Percentiles rank a stretch among this genome's conserved stretches.
Evolutionary conservation across 2,113 vertebrate species (phyloP).

Genomic region (cat (Felis catus)): DNA sequence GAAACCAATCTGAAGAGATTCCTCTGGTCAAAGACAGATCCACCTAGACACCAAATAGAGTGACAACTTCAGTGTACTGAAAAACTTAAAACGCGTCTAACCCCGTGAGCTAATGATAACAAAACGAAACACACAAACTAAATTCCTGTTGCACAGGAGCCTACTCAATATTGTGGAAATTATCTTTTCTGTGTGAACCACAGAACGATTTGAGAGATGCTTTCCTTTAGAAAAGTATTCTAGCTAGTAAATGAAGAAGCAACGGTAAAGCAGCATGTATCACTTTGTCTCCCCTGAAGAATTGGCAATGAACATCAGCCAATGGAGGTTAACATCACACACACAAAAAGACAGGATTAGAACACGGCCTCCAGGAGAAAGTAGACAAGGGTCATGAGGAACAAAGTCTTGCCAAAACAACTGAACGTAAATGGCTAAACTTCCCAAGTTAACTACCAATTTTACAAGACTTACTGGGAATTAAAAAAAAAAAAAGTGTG

Average conservation of each 20-base stretch:
- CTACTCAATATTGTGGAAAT: background rate
- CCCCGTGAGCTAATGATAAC: background rate
- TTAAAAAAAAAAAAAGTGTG: background rate
- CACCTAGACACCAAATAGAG: background rate
- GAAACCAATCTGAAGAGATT: background rate
- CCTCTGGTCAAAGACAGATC: background rate
- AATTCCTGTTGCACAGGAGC: background rate
- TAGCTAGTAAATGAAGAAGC: background rate
- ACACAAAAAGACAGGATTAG: background rate
- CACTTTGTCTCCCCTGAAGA: background rate
- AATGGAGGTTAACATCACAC: background rate
- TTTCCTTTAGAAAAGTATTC: background rate
- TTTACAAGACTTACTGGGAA: background rate
- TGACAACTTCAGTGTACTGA: background rate
- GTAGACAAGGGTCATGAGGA: background rate
- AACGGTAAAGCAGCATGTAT: background rate
- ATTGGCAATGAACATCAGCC: background rate
- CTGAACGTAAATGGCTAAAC: background rate
- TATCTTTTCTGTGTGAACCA: background rate
- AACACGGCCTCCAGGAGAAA: background rate
- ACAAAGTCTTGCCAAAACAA: background rate
- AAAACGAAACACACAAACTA: background rate
- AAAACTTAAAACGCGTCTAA: background rate
- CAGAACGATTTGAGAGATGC: background rate
- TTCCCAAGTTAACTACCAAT: background rate